Evolutionary conservation across 35 echinoderm and acorn worm species (phyloP).

Genomic region (Amphiura filiformis): DNA sequence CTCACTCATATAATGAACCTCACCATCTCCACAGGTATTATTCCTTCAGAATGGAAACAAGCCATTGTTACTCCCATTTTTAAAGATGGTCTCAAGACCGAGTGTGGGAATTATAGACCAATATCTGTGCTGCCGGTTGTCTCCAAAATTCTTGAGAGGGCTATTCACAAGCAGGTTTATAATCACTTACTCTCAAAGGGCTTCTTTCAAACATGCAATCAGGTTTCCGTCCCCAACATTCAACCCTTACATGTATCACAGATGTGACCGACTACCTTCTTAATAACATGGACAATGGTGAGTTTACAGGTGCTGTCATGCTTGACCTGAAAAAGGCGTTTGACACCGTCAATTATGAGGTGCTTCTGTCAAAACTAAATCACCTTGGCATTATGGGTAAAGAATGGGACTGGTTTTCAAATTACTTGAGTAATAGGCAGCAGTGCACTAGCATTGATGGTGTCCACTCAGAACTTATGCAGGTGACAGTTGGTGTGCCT

Average conservation of each 20-base stretch:
- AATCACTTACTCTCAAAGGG: too few relatives aligned
- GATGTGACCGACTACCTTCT: not conserved
- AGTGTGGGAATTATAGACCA: constrained; percentile 35
- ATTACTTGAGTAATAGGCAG: not conserved
- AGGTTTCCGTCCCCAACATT: constrained; percentile 6
- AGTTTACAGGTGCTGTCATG: constrained; percentile 20
- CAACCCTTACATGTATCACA: not conserved
- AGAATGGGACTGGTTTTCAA: not conserved
- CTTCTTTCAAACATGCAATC: constrained; percentile 17
- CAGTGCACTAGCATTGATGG: not conserved
- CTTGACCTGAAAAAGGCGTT: constrained; percentile 20
- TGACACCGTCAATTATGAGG: not conserved
- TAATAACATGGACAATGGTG: constrained; percentile 15
- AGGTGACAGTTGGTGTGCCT: not conserved
- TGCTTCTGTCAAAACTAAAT: not conserved
- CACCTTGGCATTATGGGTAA: not conserved
- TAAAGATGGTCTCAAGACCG: not conserved
- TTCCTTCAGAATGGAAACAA: constrained; percentile 27
- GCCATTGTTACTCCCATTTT: constrained; percentile 28
- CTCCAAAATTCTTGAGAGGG: constrained; percentile 30
- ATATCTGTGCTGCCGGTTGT: constrained; percentile 18
- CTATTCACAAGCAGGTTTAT: constrained; percentile 4
- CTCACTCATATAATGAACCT: constrained; percentile 26
- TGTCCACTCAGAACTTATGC: not conserved
- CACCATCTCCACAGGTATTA: constrained; percentile 2